Percentiles rank a stretch among this genome's conserved stretches.
Evolutionary conservation across 64 coral and sea anemone species (phyloP).

Genomic region (Astreopora myriophthalma): DNA sequence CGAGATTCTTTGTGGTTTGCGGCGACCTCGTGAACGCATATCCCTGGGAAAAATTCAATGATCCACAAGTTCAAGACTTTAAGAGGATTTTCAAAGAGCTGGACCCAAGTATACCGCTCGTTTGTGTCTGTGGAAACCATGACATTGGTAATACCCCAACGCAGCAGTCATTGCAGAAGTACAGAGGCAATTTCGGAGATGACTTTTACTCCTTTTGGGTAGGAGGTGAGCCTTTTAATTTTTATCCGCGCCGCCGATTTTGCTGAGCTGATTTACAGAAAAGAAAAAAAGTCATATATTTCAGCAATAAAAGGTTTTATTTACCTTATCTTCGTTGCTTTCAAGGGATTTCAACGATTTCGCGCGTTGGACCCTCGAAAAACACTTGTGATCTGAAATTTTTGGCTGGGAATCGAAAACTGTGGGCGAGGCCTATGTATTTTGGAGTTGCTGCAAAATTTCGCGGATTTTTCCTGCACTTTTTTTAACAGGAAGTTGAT

Average conservation of each 20-base stretch:
- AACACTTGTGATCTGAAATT: too few relatives aligned
- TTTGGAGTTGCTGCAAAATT: too few relatives aligned
- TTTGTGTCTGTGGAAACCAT: conserved; percentile 97
- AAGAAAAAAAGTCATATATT: not conserved
- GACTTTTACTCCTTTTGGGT: conserved; percentile 98
- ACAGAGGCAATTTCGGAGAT: conserved; percentile 89
- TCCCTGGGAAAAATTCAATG: conserved; percentile 82
- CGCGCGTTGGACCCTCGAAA: too few relatives aligned
- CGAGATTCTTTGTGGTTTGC: conserved; percentile 98
- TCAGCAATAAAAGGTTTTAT: not conserved
- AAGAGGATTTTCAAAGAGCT: conserved; percentile 89
- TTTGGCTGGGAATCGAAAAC: too few relatives aligned
- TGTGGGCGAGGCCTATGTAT: too few relatives aligned
- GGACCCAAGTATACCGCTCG: conserved; percentile 82
- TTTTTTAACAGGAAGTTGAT: too few relatives aligned
- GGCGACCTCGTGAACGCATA: conserved; percentile 95
- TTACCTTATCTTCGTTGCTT: not conserved
- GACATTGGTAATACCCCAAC: conserved; percentile 92
- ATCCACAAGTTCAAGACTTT: conserved; percentile 89
- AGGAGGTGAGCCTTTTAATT: conserved; percentile 73
- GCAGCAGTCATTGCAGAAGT: conserved; percentile 76
- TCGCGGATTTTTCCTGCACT: too few relatives aligned
- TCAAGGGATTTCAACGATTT: not conserved
- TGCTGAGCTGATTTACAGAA: not conserved
- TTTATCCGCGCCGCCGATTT: not conserved